Evolutionary conservation across 2,888 invertebrate genomes (phyloP), one percentile per base, ranked within the genome.

Genomic region (Exephanes ischioxanthus): DNA sequence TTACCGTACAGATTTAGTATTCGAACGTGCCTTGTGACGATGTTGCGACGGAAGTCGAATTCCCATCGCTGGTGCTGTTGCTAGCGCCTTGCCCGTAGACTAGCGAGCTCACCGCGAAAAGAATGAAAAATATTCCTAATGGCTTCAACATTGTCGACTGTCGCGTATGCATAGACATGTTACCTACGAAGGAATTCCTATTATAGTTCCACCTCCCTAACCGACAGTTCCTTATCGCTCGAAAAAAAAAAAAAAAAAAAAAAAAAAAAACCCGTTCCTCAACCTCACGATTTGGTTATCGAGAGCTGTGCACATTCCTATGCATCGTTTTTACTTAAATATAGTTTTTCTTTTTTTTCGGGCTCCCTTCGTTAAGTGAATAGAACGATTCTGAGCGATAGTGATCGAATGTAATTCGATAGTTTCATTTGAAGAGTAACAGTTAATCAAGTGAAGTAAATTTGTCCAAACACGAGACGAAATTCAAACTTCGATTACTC

Each of bases 141-240:
- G 55, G 48, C 68, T 76, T 85, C 11, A 71, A 79, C 88, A 88
- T 88, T 82, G 87, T 84, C 68, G 73, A 84, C 73, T 76, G 77
- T 83, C 68, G 73, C 37, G 63, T 2, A 41, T 26, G 67, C 66
- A 73, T 79, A 73, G 51, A 58, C 77, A 85, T 41, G 61, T 72
- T 66, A 53, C 41, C 41, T 51, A 55, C 30, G 30, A 48, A 41
- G 33, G 41, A 84, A 83, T 79, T 51, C 76, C 30, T 83, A 80
- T 78, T 83, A 85, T 87, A 75, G 75, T 79, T 78, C 85, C 87
- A 83, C 86, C 75, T 84, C 83, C 51, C 58, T 45, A 58, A 11
- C 22, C 19, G 19, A 51, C 22, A n/a, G 1, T 16, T 77, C 19
- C 66, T 82, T 80, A 85, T 84, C 82, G 9, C 33, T 53, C 9